phyloP scores from a whole-genome alignment of 1,140 invertebrate species.

The Doryteuthis pealeii region DNA sequence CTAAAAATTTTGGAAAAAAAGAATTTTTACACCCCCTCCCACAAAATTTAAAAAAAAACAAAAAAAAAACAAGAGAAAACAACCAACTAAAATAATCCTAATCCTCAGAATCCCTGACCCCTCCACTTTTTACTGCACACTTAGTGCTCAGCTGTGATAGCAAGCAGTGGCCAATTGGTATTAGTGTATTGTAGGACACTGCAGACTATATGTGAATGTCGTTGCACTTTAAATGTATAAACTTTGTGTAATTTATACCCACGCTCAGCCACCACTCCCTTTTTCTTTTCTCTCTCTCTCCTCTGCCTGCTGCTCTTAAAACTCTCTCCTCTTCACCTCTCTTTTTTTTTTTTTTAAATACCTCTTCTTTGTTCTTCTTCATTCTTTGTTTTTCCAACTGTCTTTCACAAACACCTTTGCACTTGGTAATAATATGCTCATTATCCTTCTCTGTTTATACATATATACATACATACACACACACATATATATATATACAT shows the following conservation, averaged over 20 bases:
- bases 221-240: no score
- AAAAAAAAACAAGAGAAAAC: no score
- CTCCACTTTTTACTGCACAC: conserved; percentile 7
- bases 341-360: background rate
- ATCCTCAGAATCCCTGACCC: background rate
- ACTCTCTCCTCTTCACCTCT: background rate
- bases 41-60: no score
- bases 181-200: background rate
- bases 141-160: conserved; percentile 32
- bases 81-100: no score
- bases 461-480: background rate
- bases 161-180: background rate
- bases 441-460: background rate
- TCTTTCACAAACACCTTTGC: background rate
- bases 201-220: no score
- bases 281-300: background rate
- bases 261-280: background rate
- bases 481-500: no score
- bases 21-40: no score
- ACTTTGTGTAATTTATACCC: background rate
- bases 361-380: no score
- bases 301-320: background rate
- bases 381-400: background rate
- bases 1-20: no score
- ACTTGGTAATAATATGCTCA: background rate